Base-by-base conservation (phyloP, 1,140 invertebrate genomes). In the Plectus sambesii region DNA sequence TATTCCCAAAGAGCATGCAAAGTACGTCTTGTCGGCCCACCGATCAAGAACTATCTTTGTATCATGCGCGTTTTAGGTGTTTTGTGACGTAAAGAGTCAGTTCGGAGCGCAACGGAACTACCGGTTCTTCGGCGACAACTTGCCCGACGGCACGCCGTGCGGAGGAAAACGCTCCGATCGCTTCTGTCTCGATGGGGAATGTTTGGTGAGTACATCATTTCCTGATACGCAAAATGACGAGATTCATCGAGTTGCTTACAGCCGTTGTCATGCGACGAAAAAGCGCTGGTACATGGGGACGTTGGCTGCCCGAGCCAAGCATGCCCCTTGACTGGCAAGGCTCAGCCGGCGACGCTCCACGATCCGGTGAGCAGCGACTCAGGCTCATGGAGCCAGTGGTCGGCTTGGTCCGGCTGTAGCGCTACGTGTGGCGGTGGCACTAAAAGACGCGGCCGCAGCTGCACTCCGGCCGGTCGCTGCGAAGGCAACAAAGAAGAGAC, bases 71-170 rank as follows among this genome's bases (percentile, higher is more conserved):
- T 53, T 59, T 49, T 49, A 67, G 63, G 59, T 68, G 17, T 67
- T 67, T 40, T 67, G 64, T 42, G 64, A 67, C 40, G 64, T 67
- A 3, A 49, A 46, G 42, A 66, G 53, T 41, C 41, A 35, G 15
- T 49, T 30, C 30, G 63, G 62, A 33, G 39, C 45, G 33, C 59
- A 68, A 37, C 42, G 63, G 25, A 67, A 69, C 44, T 67, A 67
- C 39, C 63, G 66, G 29, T 67, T 69, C 49, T 67, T 70, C 39
- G 66, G 66, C n/a, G 64, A 67, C 42, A 66, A 65, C 29, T 49
- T 67, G 2, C 66, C 64, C 9, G 64, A 67, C 55, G 64, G 64
- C 33, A 60, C 67, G 1, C 52, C 67, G 1, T 67, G 64, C 51
- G 64, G 64, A 19, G 17, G 17, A 12, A n/a, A n/a, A n/a, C n/a